Conservation (phyloP, 1,140 invertebrate species). For the Habropoda laboriosa region DNA sequence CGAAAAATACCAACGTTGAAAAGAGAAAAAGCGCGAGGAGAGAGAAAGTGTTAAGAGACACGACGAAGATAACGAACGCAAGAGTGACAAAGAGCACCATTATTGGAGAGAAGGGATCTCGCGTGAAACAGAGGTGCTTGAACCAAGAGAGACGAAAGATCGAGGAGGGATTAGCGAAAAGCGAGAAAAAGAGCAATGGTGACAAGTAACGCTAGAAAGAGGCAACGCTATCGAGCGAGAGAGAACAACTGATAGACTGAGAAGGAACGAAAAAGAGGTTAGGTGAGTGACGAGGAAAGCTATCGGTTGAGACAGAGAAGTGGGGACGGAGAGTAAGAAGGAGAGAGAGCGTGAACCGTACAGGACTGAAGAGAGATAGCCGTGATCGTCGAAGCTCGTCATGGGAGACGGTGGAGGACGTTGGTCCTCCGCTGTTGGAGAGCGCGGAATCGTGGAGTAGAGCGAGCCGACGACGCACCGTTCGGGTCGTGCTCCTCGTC, state of each 20-base stretch:
- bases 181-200: neutral
- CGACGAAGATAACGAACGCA: neutral
- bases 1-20: neutral
- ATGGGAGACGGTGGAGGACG: slow-evolving; percentile 49
- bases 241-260: too few species aligned
- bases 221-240: neutral
- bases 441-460: slow-evolving; percentile 55
- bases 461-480: slow-evolving; percentile 50
- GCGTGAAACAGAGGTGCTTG: neutral
- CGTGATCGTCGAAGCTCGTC: neutral
- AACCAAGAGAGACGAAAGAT: neutral
- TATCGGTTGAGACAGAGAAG: neutral
- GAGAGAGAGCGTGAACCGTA: neutral
- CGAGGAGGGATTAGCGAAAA: neutral
- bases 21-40: neutral
- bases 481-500: slow-evolving; percentile 36
- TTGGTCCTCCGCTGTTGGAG: slow-evolving; percentile 51
- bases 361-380: neutral
- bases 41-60: neutral
- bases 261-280: neutral
- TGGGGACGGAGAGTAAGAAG: neutral
- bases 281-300: slow-evolving; percentile 10
- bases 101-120: neutral
- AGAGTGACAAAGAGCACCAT: neutral
- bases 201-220: neutral